Evolutionary conservation across 2,113 vertebrate genomes (phyloP).

Genomic region (Oophaga pumilio): DNA sequence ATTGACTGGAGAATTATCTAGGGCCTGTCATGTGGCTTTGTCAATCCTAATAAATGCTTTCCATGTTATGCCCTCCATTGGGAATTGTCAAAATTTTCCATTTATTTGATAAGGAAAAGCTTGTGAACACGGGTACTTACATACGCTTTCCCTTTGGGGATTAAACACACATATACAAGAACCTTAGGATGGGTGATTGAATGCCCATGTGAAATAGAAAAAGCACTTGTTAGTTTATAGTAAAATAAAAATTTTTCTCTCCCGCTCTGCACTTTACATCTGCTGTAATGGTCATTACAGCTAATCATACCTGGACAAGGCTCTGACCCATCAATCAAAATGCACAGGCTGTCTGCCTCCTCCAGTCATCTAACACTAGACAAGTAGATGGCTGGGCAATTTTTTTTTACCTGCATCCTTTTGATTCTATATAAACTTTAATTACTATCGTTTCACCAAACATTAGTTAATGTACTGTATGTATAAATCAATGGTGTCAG

Average conservation of each 20-base stretch:
- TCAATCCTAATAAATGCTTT: slow-evolving; percentile 57
- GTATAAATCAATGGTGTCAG: too few species aligned
- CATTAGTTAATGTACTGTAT: too few species aligned
- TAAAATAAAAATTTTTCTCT: not conserved
- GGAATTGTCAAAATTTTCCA: slow-evolving; percentile 56
- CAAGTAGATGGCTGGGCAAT: not conserved
- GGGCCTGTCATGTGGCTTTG: slow-evolving; percentile 51
- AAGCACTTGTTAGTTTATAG: slow-evolving; percentile 15
- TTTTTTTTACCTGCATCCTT: not conserved
- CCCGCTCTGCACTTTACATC: not conserved
- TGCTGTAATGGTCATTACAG: not conserved
- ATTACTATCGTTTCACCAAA: too few species aligned
- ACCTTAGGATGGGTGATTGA: slow-evolving; percentile 41
- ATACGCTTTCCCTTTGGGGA: slow-evolving; percentile 48
- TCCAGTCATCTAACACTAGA: not conserved
- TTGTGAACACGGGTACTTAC: slow-evolving; percentile 49
- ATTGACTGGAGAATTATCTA: slow-evolving; percentile 53
- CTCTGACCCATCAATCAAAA: not conserved
- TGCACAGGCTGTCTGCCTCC: not conserved
- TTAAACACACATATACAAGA: slow-evolving; percentile 42
- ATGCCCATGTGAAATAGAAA: slow-evolving; percentile 41
- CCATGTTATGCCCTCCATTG: slow-evolving; percentile 50
- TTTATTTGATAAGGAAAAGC: slow-evolving; percentile 51
- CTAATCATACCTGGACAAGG: not conserved
- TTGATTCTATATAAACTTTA: too few species aligned